Evolutionary conservation across 2,113 vertebrate genomes (phyloP).

Genomic region (Halcyon senegalensis): DNA sequence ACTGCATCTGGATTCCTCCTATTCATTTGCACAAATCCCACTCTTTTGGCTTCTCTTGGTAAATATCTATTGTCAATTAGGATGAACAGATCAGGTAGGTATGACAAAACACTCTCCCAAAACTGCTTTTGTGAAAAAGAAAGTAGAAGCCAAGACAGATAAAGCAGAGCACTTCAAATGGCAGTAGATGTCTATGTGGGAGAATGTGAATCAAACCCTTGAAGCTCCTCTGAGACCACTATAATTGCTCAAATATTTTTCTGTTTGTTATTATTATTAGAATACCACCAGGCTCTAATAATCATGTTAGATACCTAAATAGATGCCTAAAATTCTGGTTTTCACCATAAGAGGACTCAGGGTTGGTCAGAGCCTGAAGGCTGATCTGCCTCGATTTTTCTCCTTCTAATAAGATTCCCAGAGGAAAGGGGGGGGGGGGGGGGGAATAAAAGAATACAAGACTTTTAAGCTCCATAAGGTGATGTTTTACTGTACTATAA

Average conservation of each 20-base stretch:
- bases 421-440: neutral
- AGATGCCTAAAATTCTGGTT: neutral
- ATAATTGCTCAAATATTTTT: neutral
- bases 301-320: neutral
- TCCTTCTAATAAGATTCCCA: neutral
- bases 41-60: neutral
- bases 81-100: neutral
- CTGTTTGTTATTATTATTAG: neutral
- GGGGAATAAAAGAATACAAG: neutral
- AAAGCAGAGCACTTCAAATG: neutral
- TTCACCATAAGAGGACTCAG: neutral
- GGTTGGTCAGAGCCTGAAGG: neutral
- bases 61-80: neutral
- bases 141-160: neutral
- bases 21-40: neutral
- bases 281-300: neutral
- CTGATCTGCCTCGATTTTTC: neutral
- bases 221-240: neutral
- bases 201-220: neutral
- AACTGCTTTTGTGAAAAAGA: neutral
- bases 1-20: neutral
- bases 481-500: neutral
- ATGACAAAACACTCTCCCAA: neutral
- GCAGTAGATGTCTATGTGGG: neutral
- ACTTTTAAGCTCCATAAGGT: neutral